These are phyloP conservation scores for Scarus forsteni DNA, from an alignment of 2,797 vertebrate species.

Conservation along the genomic window DNA sequence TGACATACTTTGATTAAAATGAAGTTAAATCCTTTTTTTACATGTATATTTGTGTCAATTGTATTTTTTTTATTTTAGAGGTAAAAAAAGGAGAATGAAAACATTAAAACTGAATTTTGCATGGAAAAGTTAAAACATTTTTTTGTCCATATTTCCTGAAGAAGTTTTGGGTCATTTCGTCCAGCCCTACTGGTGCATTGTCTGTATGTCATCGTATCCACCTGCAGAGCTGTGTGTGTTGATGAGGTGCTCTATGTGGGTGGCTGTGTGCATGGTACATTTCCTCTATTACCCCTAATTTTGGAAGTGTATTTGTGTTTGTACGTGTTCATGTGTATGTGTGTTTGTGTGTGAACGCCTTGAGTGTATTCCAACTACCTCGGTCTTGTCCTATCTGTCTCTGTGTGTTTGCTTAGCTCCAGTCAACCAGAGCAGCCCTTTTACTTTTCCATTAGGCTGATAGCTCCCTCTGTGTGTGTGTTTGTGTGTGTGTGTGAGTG, in stretches of 20 bases:
- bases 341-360: conserved; percentile 43
- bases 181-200: too few relatives aligned
- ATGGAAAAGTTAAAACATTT: too few relatives aligned
- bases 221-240: conserved; percentile 21
- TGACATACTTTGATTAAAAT: too few relatives aligned
- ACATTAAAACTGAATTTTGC: too few relatives aligned
- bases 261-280: conserved; percentile 45
- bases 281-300: conserved; percentile 34
- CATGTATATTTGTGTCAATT: too few relatives aligned
- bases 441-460: conserved; percentile 78
- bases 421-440: conserved; percentile 68
- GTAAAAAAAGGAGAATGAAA: too few relatives aligned
- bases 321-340: conserved; percentile 21
- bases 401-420: conserved; percentile 67
- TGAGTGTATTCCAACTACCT: conserved; percentile 69
- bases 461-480: conserved; percentile 31
- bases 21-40: too few relatives aligned
- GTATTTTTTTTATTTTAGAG: too few relatives aligned
- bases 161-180: too few relatives aligned
- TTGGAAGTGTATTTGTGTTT: conserved; percentile 1
- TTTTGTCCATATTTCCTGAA: too few relatives aligned
- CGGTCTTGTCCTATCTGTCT: conserved; percentile 59
- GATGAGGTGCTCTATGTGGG: conserved; percentile 17
- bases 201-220: conserved; percentile 19
- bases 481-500: conserved; percentile 26